These are phyloP conservation scores for Sitophilus oryzae DNA, from an alignment of 1,140 invertebrate genomes.

Conservation along the genomic window DNA sequence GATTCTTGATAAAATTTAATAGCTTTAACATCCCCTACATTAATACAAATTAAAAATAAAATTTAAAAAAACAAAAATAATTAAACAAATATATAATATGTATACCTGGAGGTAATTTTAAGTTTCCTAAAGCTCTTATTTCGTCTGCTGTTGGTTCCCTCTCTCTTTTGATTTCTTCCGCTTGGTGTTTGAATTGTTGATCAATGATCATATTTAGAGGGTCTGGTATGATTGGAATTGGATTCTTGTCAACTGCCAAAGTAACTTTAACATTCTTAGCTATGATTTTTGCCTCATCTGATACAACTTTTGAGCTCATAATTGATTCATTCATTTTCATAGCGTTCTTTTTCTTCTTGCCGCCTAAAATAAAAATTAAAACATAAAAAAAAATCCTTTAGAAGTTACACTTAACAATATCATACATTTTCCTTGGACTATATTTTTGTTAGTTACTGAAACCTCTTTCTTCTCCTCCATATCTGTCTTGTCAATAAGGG, in stretches of 20 bases:
- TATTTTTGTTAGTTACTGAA: background rate
- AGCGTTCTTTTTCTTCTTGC: constrained; percentile 11
- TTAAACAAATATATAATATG: constrained; percentile 29
- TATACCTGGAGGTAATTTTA: constrained; percentile 63
- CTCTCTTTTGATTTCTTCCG: constrained; percentile 19
- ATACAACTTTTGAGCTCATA: constrained; percentile 29
- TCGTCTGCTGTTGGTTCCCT: constrained; percentile 20
- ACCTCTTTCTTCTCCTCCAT: background rate
- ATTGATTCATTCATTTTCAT: constrained; percentile 2
- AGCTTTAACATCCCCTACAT: too few species aligned
- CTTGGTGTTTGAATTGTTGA: constrained; percentile 28
- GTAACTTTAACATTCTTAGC: constrained; percentile 29
- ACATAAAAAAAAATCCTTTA: background rate
- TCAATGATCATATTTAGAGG: constrained; percentile 32
- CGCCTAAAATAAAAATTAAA: background rate
- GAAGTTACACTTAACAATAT: too few species aligned
- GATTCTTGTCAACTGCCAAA: constrained; percentile 27
- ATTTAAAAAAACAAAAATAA: background rate
- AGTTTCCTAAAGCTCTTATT: constrained; percentile 20
- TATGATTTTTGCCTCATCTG: constrained; percentile 28
- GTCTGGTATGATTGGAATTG: constrained; percentile 1
- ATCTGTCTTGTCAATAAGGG: constrained; percentile 62
- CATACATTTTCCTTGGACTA: background rate
- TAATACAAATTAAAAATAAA: constrained; percentile 2
- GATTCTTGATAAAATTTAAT: too few species aligned